phyloP scores from a whole-genome alignment of 2,797 vertebrate species.

The Phrynocephalus forsythii region DNA sequence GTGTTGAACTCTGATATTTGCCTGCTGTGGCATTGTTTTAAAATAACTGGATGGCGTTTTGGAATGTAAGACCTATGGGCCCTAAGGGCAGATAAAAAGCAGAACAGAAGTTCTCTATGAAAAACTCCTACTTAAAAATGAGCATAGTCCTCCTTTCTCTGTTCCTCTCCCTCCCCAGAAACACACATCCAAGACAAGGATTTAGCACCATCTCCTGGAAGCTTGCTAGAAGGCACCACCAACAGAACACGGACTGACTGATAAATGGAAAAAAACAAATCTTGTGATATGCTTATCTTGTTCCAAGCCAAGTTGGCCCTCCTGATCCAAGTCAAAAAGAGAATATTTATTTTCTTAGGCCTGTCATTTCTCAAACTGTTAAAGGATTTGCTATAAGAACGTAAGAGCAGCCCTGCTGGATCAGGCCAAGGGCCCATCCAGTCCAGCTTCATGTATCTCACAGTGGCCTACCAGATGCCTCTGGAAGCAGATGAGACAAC shows the following conservation, averaged over 20 bases:
- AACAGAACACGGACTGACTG: neutral
- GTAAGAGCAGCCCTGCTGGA: too few relatives aligned
- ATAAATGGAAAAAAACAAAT: neutral
- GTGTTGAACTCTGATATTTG: neutral
- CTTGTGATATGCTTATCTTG: neutral
- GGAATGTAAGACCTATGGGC: neutral
- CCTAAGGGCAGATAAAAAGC: neutral
- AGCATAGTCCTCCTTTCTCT: neutral
- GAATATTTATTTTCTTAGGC: neutral
- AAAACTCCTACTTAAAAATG: neutral
- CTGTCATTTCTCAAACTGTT: neutral
- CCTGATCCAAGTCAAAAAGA: neutral
- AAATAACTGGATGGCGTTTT: neutral
- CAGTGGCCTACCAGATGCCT: too few relatives aligned
- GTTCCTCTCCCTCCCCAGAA: too few relatives aligned
- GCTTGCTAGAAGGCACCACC: constrained; percentile 3
- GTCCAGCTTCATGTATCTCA: too few relatives aligned
- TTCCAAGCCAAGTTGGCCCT: neutral
- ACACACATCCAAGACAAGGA: constrained; percentile 42
- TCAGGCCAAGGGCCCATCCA: too few relatives aligned
- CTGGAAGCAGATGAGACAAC: too few relatives aligned
- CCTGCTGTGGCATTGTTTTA: neutral
- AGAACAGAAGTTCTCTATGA: neutral
- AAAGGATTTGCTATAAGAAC: neutral
- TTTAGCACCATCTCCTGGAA: constrained; percentile 69